Evolutionary conservation across 2,888 invertebrate species (phyloP).

Genomic region (Hydriomena furcata): DNA sequence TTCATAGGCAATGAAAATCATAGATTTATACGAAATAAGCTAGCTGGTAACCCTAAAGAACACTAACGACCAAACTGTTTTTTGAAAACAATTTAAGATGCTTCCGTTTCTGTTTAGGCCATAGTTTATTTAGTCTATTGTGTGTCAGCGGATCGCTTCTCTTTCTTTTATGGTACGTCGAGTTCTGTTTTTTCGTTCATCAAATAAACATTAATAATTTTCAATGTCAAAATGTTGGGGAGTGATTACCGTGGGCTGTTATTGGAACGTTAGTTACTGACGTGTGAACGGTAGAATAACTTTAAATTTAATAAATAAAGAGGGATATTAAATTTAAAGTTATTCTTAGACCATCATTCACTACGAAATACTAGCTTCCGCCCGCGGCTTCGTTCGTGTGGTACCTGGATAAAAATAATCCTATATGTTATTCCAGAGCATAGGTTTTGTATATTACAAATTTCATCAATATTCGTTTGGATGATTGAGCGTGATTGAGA

Average conservation of each 20-base stretch:
- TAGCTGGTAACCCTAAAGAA: constrained; percentile 52
- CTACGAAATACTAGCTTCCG: too few relatives aligned
- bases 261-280: constrained; percentile 44
- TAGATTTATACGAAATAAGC: too few relatives aligned
- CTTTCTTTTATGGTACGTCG: constrained; percentile 56
- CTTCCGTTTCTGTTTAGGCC: constrained; percentile 75
- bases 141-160: constrained; percentile 67
- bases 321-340: too few relatives aligned
- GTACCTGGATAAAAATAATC: too few relatives aligned
- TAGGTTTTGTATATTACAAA: too few relatives aligned
- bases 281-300: constrained; percentile 42
- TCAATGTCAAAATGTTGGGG: constrained; percentile 43
- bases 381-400: too few relatives aligned
- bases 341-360: too few relatives aligned
- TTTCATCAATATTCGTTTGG: too few relatives aligned
- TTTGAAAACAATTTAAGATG: constrained; percentile 79
- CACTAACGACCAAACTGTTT: constrained; percentile 72
- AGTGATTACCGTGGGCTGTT: constrained; percentile 55
- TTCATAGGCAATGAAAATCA: too few relatives aligned
- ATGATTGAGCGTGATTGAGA: too few relatives aligned
- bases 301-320: constrained; percentile 6
- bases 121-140: constrained; percentile 72
- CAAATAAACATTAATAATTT: constrained; percentile 72
- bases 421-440: too few relatives aligned
- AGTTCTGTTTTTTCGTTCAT: constrained; percentile 47